These are phyloP conservation scores for Sebastes minor DNA, from an alignment of 2,797 vertebrate species.

Conservation along the genomic window DNA sequence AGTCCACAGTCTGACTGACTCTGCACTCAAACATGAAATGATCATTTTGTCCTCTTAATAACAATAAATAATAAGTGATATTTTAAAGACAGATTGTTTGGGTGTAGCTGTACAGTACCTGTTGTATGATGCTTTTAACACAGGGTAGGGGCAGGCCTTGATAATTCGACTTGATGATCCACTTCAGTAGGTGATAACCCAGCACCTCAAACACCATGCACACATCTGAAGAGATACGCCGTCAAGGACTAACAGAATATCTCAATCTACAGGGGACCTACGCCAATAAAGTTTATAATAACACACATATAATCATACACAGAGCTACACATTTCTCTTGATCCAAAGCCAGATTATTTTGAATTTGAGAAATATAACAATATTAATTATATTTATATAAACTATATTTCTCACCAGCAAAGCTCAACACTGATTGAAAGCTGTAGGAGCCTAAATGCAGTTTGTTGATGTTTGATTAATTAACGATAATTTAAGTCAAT, in stretches of 20 bases:
- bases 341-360: not conserved
- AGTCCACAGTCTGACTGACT: not conserved
- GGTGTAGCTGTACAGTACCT: slow-evolving; percentile 76
- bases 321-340: not conserved
- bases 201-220: slow-evolving; percentile 99
- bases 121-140: slow-evolving; percentile 95
- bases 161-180: slow-evolving; percentile 99
- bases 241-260: slow-evolving; percentile 79
- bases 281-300: not conserved
- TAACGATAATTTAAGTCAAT: no score
- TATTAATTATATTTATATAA: no score
- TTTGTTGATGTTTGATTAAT: no score
- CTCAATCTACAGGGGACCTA: not conserved
- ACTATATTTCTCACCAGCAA: no score
- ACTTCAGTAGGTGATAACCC: slow-evolving; percentile 96
- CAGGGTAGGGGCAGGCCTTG: slow-evolving; percentile 93
- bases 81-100: not conserved
- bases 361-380: no score
- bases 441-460: no score
- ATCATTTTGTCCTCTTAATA: not conserved
- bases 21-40: not conserved
- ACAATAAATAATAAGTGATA: not conserved
- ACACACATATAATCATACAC: not conserved
- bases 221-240: slow-evolving; percentile 83
- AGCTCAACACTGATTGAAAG: no score